Percentiles rank a stretch among this genome's conserved stretches.
phyloP scores from a whole-genome alignment of 2,113 vertebrate genomes.

The Thalassoma bifasciatum region DNA sequence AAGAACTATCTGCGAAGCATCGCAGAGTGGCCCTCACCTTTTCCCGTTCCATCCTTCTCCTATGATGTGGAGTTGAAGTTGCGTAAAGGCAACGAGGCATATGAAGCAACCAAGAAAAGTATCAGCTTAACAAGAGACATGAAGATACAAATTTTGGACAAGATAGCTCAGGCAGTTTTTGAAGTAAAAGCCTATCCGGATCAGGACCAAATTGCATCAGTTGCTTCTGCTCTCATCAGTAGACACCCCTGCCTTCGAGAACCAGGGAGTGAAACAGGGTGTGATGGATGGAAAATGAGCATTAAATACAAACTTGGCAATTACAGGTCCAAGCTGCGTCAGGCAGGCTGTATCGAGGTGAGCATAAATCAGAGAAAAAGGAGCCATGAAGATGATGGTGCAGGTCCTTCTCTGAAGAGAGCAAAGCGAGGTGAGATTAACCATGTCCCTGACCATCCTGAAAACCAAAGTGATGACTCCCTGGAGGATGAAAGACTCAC shows the following conservation, averaged over 20 bases:
- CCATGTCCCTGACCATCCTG: slow-evolving; percentile 9
- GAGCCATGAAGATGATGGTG: neutral
- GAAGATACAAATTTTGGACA: neutral
- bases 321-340: neutral
- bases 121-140: slow-evolving; percentile 5
- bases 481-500: neutral
- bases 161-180: slow-evolving; percentile 10
- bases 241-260: neutral
- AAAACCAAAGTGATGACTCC: neutral
- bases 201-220: neutral
- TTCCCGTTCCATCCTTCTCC: neutral
- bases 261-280: neutral
- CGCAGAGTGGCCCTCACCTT: slow-evolving; percentile 9
- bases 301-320: slow-evolving; percentile 7
- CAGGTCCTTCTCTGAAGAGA: neutral
- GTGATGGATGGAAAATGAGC: slow-evolving; percentile 3
- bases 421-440: slow-evolving; percentile 2
- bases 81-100: neutral
- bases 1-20: neutral
- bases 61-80: slow-evolving; percentile 9
- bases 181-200: slow-evolving; percentile 2
- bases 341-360: neutral
- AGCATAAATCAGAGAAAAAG: neutral
- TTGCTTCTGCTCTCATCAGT: slow-evolving; percentile 6
- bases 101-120: neutral